A percentile compares a stretch with the other conserved stretches of the same genome.
phyloP scores from a whole-genome alignment of 2,888 invertebrate species.

The Drosophila incognita region DNA sequence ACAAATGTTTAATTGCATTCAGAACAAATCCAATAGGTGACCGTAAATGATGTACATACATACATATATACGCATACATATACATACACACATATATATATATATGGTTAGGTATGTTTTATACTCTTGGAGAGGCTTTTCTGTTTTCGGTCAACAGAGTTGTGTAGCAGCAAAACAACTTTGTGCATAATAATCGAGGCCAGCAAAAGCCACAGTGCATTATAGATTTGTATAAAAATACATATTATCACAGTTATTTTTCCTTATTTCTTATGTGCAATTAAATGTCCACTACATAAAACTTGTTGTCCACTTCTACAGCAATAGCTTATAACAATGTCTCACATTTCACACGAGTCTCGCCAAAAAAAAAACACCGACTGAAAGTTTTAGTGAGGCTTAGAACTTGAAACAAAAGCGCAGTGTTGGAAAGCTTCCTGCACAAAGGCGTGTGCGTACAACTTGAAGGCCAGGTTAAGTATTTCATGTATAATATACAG shows the following conservation, averaged over 20 bases:
- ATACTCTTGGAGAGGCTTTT: conserved; percentile 4
- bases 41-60: neutral
- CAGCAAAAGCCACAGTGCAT: conserved; percentile 2
- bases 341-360: conserved; percentile 39
- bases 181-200: conserved; percentile 2
- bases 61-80: neutral
- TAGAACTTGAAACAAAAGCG: conserved; percentile 33
- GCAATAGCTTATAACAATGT: conserved; percentile 32
- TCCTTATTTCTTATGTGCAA: neutral
- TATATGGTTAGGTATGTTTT: neutral
- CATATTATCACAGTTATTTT: conserved; percentile 39
- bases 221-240: conserved; percentile 16
- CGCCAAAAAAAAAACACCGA: conserved; percentile 18
- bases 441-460: neutral
- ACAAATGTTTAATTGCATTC: conserved; percentile 6
- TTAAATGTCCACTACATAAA: neutral
- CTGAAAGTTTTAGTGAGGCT: conserved; percentile 38
- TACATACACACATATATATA: neutral
- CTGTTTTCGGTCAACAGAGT: conserved; percentile 7
- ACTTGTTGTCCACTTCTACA: conserved; percentile 6
- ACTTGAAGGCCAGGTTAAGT: neutral
- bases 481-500: neutral
- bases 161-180: conserved; percentile 2
- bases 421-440: conserved; percentile 52
- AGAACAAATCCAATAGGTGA: neutral